Conservation (phyloP, 2,113 vertebrate species). For the Dipodomys merriami region DNA sequence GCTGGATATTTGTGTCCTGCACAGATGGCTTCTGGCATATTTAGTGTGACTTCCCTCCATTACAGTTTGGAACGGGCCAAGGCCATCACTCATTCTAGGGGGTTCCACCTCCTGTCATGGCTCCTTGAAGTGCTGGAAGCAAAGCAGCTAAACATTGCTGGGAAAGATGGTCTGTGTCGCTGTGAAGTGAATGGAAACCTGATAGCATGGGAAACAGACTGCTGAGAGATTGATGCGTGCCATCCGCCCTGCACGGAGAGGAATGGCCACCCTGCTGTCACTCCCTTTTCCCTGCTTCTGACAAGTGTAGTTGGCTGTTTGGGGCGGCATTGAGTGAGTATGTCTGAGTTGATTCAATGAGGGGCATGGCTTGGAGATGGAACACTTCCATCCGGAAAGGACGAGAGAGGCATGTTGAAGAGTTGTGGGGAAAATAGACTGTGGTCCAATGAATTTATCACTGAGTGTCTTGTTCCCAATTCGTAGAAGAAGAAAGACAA, state of each 20-base stretch:
- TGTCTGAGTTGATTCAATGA: conserved; percentile 25
- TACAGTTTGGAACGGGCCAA: neutral
- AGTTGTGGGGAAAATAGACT: neutral
- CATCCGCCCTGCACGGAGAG: neutral
- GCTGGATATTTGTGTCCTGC: neutral
- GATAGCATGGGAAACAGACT: neutral
- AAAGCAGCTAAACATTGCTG: neutral
- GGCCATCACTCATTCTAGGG: neutral
- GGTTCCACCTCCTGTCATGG: conserved; percentile 41
- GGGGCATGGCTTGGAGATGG: neutral
- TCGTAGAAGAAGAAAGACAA: conserved; percentile 17
- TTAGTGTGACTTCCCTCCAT: neutral
- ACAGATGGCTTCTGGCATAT: conserved; percentile 30
- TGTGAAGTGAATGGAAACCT: neutral
- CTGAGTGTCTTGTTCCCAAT: neutral
- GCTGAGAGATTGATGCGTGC: conserved; percentile 18
- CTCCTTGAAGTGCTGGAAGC: conserved; percentile 17
- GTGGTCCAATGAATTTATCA: conserved; percentile 1
- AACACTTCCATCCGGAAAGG: neutral
- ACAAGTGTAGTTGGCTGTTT: neutral
- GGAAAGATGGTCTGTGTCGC: neutral
- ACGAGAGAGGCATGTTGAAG: neutral
- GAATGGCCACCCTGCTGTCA: rapidly evolving
- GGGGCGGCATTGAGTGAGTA: neutral
- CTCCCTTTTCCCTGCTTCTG: neutral